These are phyloP conservation scores for Aradophagus sp. DNA, from an alignment of 1,140 invertebrate genomes.

Conservation along the genomic window DNA sequence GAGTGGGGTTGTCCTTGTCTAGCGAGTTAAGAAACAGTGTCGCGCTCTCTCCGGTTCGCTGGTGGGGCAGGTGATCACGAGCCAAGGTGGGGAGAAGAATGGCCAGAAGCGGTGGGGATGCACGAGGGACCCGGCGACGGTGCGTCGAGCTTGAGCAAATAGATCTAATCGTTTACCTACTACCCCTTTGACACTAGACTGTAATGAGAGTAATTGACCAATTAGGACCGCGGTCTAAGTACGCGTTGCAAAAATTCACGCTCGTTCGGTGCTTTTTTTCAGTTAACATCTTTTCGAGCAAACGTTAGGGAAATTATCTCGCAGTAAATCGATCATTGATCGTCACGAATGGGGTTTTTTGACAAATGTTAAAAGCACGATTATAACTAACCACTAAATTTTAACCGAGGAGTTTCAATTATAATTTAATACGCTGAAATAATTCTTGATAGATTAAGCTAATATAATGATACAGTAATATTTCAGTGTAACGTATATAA, in stretches of 20 bases:
- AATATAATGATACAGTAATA: too few relatives aligned
- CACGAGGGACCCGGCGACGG: not conserved
- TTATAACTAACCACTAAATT: too few relatives aligned
- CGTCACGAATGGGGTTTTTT: too few relatives aligned
- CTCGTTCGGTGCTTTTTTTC: not conserved
- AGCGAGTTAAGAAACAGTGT: not conserved
- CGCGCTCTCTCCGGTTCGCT: too few relatives aligned
- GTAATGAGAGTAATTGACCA: conserved; percentile 76
- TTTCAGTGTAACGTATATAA: too few relatives aligned
- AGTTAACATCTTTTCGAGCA: too few relatives aligned
- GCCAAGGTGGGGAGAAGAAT: conserved; percentile 7
- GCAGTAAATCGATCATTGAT: too few relatives aligned
- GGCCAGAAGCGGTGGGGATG: not conserved
- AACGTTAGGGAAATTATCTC: too few relatives aligned
- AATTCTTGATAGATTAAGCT: too few relatives aligned
- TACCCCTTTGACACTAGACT: conserved; percentile 69
- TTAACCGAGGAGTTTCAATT: too few relatives aligned
- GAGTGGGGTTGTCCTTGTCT: conserved; percentile 1
- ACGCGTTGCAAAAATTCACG: conserved; percentile 54
- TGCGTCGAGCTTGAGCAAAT: conserved; percentile 39
- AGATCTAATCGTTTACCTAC: conserved; percentile 69
- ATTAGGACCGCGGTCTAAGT: conserved; percentile 70
- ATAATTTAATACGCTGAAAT: too few relatives aligned
- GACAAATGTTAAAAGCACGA: too few relatives aligned
- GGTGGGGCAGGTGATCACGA: not conserved